Base-by-base conservation (phyloP, 2,888 invertebrate species). In the Orthosia cruda region DNA sequence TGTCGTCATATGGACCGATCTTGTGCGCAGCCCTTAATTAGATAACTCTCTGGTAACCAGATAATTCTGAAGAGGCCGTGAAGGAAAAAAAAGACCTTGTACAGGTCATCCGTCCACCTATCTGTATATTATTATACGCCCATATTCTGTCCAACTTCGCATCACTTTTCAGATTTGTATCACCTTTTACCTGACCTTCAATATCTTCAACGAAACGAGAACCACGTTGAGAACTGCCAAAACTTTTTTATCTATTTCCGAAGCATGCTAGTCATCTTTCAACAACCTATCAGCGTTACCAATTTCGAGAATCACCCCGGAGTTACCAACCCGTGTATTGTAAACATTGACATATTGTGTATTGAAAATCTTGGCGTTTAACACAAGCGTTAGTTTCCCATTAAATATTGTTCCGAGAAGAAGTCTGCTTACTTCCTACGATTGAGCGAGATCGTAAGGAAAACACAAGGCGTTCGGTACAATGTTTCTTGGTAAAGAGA, bases 311-410 rank as follows among this genome's bases (percentile, higher is more conserved):
- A 80, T 54, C 52, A 61, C n/a, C 18, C n/a, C 26, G 26, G 12
- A 23, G 55, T 79, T 69, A 62, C 65, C 58, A 55, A 40, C 57
- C 58, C 26, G 26, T 26, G 40, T 57, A 62, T 12, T 68, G 66
- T 83, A 82, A 82, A 82, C 83, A 82, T 82, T 83, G 74, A 79
- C 74, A 83, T 83, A 26, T 75, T n/a, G n/a, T n/a, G 64, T 76
- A 66, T 66, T 45, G 26, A 83, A 82, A 74, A 82, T 63, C 54
- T 71, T 47, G 5, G 65, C 57, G 71, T 62, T 81, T 57, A 67
- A 65, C 72, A 68, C 81, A 68, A 73, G 64, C 62, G 58, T 59
- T 78, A 62, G 74, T 66, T 83, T 78, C 59, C 54, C 63, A 83
- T 72, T 70, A 82, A 81, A 83, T 69, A 69, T 83, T n/a, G 61